A percentile compares a stretch with the other conserved stretches of the same genome.
Conservation (phyloP, 2,797 vertebrate genomes). For the Chlorospingus flavigularis region DNA sequence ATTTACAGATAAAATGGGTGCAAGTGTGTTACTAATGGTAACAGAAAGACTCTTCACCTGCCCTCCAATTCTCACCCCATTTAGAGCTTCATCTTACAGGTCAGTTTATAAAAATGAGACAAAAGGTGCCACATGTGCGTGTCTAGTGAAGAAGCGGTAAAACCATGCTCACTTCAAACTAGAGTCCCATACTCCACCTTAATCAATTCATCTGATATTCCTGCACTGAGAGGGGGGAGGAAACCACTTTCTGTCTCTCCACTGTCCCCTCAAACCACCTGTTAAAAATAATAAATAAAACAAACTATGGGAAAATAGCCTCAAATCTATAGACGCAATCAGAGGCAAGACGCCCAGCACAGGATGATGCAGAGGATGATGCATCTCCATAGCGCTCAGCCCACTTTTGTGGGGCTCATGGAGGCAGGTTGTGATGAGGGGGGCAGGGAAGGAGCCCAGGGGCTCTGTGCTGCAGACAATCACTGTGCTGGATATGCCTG, state of each 20-base stretch:
- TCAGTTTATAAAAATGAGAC: conserved; percentile 27
- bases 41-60: conserved; percentile 48
- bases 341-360: neutral
- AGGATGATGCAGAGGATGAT: fast-evolving
- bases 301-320: neutral
- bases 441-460: neutral
- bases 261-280: neutral
- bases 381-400: neutral
- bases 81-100: neutral
- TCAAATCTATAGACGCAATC: neutral
- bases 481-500: fast-evolving
- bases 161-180: neutral
- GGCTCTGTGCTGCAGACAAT: neutral
- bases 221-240: neutral
- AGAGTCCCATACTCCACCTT: neutral
- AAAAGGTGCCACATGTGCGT: neutral
- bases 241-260: neutral
- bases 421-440: neutral
- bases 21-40: conserved; percentile 39
- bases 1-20: conserved; percentile 18
- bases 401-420: neutral
- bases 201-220: conserved; percentile 17
- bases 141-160: neutral
- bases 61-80: conserved; percentile 40
- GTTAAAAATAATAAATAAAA: neutral